A percentile compares a stretch with the other conserved stretches of the same genome.
phyloP scores from a whole-genome alignment of 1,140 invertebrate species.

The Drosophila insularis region DNA sequence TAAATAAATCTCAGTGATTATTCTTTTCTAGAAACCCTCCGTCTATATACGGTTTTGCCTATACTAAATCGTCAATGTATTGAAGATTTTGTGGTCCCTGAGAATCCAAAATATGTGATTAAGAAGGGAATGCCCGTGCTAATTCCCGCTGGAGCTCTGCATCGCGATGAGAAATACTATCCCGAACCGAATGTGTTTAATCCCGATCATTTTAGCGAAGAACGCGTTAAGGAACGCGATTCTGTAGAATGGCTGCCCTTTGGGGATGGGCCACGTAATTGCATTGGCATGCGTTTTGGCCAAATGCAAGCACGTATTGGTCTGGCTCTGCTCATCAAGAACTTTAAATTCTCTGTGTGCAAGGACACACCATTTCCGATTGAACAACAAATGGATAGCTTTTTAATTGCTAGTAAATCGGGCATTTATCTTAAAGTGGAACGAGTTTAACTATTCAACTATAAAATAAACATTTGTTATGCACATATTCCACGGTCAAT shows the following conservation, averaged over 20 bases:
- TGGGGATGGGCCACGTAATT: slow-evolving; percentile 83
- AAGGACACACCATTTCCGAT: slow-evolving; percentile 70
- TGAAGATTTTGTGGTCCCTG: slow-evolving; percentile 81
- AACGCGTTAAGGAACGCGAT: slow-evolving; percentile 83
- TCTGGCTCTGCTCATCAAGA: slow-evolving; percentile 78
- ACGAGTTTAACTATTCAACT: slow-evolving; percentile 29
- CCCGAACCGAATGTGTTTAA: slow-evolving; percentile 86
- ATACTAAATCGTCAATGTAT: slow-evolving; percentile 82
- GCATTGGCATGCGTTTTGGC: slow-evolving; percentile 86
- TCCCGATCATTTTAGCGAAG: slow-evolving; percentile 86
- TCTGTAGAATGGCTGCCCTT: slow-evolving; percentile 85
- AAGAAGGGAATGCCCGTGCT: slow-evolving; percentile 64
- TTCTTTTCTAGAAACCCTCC: slow-evolving; percentile 66
- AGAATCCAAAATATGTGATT: slow-evolving; percentile 70
- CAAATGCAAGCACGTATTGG: slow-evolving; percentile 86
- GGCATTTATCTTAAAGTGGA: slow-evolving; percentile 65
- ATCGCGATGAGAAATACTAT: slow-evolving; percentile 83
- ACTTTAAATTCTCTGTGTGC: slow-evolving; percentile 73
- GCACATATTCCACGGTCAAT: too few relatives aligned
- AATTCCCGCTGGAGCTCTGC: slow-evolving; percentile 68
- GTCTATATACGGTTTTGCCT: slow-evolving; percentile 77
- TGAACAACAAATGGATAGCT: slow-evolving; percentile 42
- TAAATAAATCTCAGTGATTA: too few relatives aligned
- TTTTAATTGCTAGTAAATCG: slow-evolving; percentile 47
- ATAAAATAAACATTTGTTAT: slow-evolving; percentile 5